Evolutionary conservation across 2,113 vertebrate genomes (phyloP), one percentile per base, ranked within the genome.

Genomic region (Istiophorus platypterus): DNA sequence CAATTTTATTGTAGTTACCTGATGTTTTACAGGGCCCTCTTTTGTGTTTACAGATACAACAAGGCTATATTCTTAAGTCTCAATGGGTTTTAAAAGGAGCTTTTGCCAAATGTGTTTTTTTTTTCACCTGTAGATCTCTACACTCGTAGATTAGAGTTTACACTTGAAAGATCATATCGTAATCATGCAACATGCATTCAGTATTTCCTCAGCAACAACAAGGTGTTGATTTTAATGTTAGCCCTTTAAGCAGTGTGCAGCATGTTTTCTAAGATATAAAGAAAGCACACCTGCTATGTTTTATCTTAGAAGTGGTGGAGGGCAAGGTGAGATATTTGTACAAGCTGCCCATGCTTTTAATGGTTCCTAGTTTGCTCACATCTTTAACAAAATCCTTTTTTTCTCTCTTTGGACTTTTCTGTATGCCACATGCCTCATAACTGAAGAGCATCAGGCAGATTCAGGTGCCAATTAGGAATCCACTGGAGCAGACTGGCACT

Each of bases 1-100:
- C 56, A 52, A 92, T 86, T 94, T 82, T 95, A 93, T 94, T 95
- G 90, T 94, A 93, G 94, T 94, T 92, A 94, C 93, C 93, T 94
- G 91, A 89, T 90, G 85, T 92, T 94, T 94, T 93, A 93, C 74
- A 42, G 82, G 91, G 67, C 89, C 75, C 86, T 82, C 49, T 47
- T 89, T 93, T 88, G 89, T 94, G 91, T 95, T 94, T 92, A 92
- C 86, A 90, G 91, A 94, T 95, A 94, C 91, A 93, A 93, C 91
- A 85, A 86, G 80, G 80, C 90, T 85, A 74, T 93, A 90, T 92
- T 89, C 88, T 86, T 72, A 41, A 74, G 85, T 58, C 83, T 94
- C 93, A 90, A 93, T 90, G 86, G 81, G 85, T 64, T 92, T 88
- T 84, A 66, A 82, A 84, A 85, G 79, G 81, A 84, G 71, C 67